Base-by-base conservation (phyloP, 2,797 vertebrate species). In the Etheostoma nigrum region DNA sequence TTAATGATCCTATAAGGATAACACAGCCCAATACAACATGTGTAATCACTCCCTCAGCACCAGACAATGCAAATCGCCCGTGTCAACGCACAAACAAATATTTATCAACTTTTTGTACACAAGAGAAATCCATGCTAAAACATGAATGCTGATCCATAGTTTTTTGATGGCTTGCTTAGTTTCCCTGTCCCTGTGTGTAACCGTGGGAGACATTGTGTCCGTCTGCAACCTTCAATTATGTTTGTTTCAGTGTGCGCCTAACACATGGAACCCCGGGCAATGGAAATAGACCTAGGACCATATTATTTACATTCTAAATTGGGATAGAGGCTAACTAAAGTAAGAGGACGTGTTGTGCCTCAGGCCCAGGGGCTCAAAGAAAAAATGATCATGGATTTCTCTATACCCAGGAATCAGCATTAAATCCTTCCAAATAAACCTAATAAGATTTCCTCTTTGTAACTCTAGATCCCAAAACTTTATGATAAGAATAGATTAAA, bases 171-270 rank as follows among this genome's bases (percentile, higher is more conserved):
- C 16, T 3, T 40, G 36, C 36, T 23, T 15, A 25, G 14, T 60
- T 33, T 25, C 11, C 21, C 67, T 36, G 42, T 18, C 59, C 42
- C 40, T 25, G 25, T 75, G 55, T 11, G 0, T 12, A 66, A 40
- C 25, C 11, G 48, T 57, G 3, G 49, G 66, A 72, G 47, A 67
- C 58, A 76, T 6, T 5, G 4, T 71, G 48, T 62, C 57, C 64
- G 70, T 72, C 61, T 79, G 68, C 53, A 74, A 21, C 59, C 54
- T 79, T 74, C 18, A 49, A 13, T 87, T 82, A 86, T 62, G 45
- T 84, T 0, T 55, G n/a, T 59, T 25, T 78, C 55, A 78, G 14
- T 25, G 27, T 52, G 19, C 1, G 19, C 8, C 18, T 42, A 23
- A 70, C 30, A 83, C 59, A 57, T 44, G 30, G 25, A 83, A 55